These are phyloP conservation scores for Lepidurus couesii DNA, from an alignment of 1,140 invertebrate species.

Conservation along the genomic window DNA sequence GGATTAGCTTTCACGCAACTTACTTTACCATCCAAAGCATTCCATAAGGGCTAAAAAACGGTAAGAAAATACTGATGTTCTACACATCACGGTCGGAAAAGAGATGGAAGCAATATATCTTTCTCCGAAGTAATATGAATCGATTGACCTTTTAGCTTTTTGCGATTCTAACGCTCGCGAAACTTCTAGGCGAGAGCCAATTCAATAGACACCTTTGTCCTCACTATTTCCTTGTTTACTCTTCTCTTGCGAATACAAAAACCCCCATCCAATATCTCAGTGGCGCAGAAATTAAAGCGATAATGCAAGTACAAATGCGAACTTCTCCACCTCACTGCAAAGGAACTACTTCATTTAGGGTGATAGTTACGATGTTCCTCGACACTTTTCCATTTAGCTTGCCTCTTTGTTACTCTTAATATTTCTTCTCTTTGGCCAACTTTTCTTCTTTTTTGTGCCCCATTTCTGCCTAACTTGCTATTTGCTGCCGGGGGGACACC, in stretches of 20 bases:
- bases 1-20: too few relatives aligned
- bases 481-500: too few relatives aligned
- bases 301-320: neutral
- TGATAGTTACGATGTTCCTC: neutral
- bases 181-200: neutral
- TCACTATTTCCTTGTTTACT: neutral
- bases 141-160: neutral
- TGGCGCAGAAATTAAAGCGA: neutral
- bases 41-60: too few relatives aligned
- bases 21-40: too few relatives aligned
- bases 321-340: neutral
- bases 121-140: neutral
- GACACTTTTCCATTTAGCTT: too few relatives aligned
- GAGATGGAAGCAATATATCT: neutral
- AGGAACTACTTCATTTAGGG: neutral
- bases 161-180: neutral
- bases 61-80: too few relatives aligned
- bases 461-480: neutral
- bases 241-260: neutral
- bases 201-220: neutral
- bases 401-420: neutral
- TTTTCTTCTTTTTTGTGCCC: neutral
- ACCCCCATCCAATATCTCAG: neutral
- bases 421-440: neutral
- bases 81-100: too few relatives aligned